These are phyloP conservation scores for Glyptemys insculpta DNA, from an alignment of 2,797 vertebrate species.

Conservation along the genomic window DNA sequence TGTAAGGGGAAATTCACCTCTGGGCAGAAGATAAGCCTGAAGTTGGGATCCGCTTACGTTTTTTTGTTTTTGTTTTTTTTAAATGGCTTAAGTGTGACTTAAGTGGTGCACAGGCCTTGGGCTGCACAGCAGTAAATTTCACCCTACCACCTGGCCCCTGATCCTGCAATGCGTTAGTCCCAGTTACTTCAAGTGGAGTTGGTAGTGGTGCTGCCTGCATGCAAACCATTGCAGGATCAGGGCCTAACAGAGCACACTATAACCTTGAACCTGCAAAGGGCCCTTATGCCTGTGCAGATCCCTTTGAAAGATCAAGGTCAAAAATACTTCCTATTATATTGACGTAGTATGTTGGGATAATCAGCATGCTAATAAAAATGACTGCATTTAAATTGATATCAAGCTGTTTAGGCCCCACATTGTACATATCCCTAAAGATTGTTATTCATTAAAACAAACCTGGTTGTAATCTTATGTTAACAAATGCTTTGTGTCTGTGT, in stretches of 20 bases:
- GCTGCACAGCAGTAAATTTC: neutral
- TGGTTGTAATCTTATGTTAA: neutral
- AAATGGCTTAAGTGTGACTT: neutral
- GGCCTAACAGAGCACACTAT: neutral
- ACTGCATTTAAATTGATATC: neutral
- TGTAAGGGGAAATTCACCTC: slow-evolving; percentile 28
- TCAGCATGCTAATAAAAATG: neutral
- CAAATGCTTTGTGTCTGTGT: neutral
- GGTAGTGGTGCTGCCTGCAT: fast-evolving
- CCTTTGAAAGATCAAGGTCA: neutral
- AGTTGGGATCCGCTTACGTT: fast-evolving
- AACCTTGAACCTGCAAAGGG: fast-evolving
- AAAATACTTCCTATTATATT: neutral
- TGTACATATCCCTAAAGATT: fast-evolving
- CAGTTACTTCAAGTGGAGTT: neutral
- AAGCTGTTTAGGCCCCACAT: neutral
- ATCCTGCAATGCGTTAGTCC: neutral
- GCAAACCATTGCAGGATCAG: fast-evolving
- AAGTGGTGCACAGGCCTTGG: slow-evolving; percentile 21
- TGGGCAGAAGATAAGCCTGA: slow-evolving; percentile 49
- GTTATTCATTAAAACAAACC: neutral
- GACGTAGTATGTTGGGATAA: neutral
- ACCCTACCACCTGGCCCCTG: neutral
- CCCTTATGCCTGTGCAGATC: neutral
- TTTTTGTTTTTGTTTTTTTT: neutral